phyloP scores from a whole-genome alignment of 2,888 invertebrate genomes.

The Odontomyia ornata region DNA sequence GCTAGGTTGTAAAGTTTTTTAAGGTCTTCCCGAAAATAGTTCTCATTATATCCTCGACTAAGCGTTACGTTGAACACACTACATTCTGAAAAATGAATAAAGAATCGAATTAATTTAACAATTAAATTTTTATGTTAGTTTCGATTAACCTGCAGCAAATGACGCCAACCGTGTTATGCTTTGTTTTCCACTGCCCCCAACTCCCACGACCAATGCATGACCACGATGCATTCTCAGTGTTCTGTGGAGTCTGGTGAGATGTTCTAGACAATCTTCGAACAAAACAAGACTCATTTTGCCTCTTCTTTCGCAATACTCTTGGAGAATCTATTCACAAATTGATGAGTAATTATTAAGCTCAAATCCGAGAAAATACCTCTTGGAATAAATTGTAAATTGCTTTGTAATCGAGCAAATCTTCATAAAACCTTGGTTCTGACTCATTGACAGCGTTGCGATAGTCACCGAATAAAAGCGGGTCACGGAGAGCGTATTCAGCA shows the following conservation, averaged over 20 bases:
- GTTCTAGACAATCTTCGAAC: slow-evolving; percentile 92
- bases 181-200: slow-evolving; percentile 90
- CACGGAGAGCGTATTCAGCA: slow-evolving; percentile 76
- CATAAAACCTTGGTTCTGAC: slow-evolving; percentile 81
- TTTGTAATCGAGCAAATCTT: slow-evolving; percentile 89
- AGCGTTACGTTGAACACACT: slow-evolving; percentile 84
- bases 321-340: slow-evolving; percentile 72
- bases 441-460: slow-evolving; percentile 86
- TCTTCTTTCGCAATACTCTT: slow-evolving; percentile 82
- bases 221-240: slow-evolving; percentile 81
- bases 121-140: background rate
- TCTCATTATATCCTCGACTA: slow-evolving; percentile 86
- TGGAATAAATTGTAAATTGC: slow-evolving; percentile 87
- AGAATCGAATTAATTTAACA: background rate
- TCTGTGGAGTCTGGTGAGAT: slow-evolving; percentile 87
- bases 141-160: slow-evolving; percentile 75
- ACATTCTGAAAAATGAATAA: slow-evolving; percentile 67
- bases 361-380: slow-evolving; percentile 69
- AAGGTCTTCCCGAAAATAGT: slow-evolving; percentile 85
- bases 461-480: slow-evolving; percentile 89
- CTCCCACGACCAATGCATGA: slow-evolving; percentile 85
- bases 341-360: background rate
- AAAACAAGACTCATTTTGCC: slow-evolving; percentile 82
- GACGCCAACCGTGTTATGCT: slow-evolving; percentile 81
- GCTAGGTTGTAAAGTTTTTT: slow-evolving; percentile 79